Conservation (phyloP, 2,888 invertebrate genomes). For the Orthonevra nobilis region DNA sequence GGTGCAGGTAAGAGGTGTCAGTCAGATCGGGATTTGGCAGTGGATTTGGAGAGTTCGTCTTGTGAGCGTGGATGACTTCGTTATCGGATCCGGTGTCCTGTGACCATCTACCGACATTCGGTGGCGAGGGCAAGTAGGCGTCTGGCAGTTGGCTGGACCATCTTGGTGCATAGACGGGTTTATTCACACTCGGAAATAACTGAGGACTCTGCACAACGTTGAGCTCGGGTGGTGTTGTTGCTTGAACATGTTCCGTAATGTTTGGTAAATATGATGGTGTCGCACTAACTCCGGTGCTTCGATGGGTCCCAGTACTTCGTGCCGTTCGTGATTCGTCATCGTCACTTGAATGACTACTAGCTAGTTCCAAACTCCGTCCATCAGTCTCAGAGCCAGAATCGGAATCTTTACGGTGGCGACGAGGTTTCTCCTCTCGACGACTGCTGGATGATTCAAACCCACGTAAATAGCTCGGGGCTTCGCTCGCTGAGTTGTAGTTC, state of each 20-base stretch:
- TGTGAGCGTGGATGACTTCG: slow-evolving; percentile 83
- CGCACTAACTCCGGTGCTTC: slow-evolving; percentile 80
- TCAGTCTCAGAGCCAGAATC: slow-evolving; percentile 91
- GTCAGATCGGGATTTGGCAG: slow-evolving; percentile 89
- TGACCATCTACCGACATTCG: slow-evolving; percentile 86
- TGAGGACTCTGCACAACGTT: slow-evolving; percentile 85
- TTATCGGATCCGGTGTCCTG: slow-evolving; percentile 90
- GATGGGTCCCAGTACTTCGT: slow-evolving; percentile 79
- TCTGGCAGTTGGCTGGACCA: slow-evolving; percentile 87
- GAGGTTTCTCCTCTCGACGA: slow-evolving; percentile 76
- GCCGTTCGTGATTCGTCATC: slow-evolving; percentile 86
- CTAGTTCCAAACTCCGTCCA: slow-evolving; percentile 92
- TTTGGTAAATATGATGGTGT: slow-evolving; percentile 84
- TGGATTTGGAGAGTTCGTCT: slow-evolving; percentile 85
- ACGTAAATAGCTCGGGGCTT: slow-evolving; percentile 86
- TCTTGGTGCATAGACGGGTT: slow-evolving; percentile 84
- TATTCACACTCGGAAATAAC: slow-evolving; percentile 84
- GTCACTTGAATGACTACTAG: slow-evolving; percentile 97
- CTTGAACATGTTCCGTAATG: slow-evolving; percentile 82
- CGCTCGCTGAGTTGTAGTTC: slow-evolving; percentile 91
- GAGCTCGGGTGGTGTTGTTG: slow-evolving; percentile 83
- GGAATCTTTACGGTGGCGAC: slow-evolving; percentile 83
- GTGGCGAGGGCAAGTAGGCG: slow-evolving; percentile 82
- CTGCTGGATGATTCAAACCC: slow-evolving; percentile 80
- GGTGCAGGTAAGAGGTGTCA: slow-evolving; percentile 83